Percentiles rank a stretch among this genome's conserved stretches.
These are phyloP conservation scores for Loripinus fragilis DNA, from an alignment of 2,888 invertebrate genomes.

Conservation along the genomic window DNA sequence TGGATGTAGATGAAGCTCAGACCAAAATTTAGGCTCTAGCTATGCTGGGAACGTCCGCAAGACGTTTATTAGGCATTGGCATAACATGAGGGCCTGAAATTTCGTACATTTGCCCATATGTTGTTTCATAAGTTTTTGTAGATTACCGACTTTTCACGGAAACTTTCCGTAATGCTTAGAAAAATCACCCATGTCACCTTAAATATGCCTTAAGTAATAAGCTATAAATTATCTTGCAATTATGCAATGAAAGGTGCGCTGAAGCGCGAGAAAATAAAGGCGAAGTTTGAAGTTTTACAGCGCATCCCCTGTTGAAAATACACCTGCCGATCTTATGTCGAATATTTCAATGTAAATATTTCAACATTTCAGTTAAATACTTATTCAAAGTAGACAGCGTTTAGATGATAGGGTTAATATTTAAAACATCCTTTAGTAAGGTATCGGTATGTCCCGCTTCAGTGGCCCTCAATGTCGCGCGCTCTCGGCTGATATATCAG, in stretches of 20 bases:
- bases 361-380: constrained; percentile 13
- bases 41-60: too few species aligned
- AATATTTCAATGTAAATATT: constrained; percentile 17
- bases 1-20: too few species aligned
- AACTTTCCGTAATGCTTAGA: too few species aligned
- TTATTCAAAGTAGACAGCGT: constrained; percentile 13
- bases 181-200: too few species aligned
- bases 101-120: too few species aligned
- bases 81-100: too few species aligned
- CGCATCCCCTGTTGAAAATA: constrained; percentile 3
- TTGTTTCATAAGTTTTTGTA: too few species aligned
- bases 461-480: neutral
- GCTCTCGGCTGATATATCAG: neutral
- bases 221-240: constrained; percentile 18
- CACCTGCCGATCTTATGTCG: constrained; percentile 7
- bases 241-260: neutral
- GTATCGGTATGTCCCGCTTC: neutral
- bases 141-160: too few species aligned
- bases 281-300: neutral
- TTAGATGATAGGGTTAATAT: constrained; percentile 18
- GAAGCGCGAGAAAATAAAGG: constrained; percentile 4
- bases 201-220: constrained; percentile 7
- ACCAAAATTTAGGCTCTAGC: too few species aligned
- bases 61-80: too few species aligned
- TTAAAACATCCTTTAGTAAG: constrained; percentile 8